phyloP scores from a whole-genome alignment of 1,140 invertebrate genomes.

The Platyura marginata region DNA sequence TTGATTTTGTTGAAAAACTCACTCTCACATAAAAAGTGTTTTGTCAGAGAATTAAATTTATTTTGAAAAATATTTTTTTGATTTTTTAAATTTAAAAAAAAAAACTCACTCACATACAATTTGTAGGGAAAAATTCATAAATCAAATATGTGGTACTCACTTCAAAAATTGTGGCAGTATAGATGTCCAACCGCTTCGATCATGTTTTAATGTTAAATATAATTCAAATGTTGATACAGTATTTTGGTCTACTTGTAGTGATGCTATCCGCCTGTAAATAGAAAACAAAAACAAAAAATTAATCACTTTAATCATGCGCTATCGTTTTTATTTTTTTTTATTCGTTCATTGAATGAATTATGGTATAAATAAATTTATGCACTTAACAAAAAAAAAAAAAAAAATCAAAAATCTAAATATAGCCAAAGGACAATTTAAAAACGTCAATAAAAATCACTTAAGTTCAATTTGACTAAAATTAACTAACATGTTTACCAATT shows the following conservation, averaged over 20 bases:
- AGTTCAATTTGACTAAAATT: not conserved
- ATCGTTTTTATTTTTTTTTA: no score
- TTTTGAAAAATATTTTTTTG: not conserved
- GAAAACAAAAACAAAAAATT: not conserved
- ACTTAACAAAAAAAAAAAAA: no score
- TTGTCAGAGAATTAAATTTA: not conserved
- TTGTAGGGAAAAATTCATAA: not conserved
- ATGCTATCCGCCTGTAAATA: slow-evolving; percentile 26
- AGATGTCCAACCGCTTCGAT: slow-evolving; percentile 61
- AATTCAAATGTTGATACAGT: slow-evolving; percentile 74
- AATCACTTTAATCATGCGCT: no score
- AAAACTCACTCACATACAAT: not conserved
- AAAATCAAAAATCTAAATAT: not conserved
- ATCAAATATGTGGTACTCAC: slow-evolving; percentile 31
- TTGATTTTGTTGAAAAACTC: not conserved
- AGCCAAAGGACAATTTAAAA: not conserved
- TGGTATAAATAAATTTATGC: no score
- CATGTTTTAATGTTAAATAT: slow-evolving; percentile 64
- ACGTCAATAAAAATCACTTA: not conserved
- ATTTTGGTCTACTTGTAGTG: slow-evolving; percentile 61
- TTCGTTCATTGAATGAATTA: no score
- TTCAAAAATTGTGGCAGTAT: slow-evolving; percentile 68
- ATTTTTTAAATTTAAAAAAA: not conserved
- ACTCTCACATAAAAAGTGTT: not conserved
- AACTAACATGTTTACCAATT: not conserved